Conservation (phyloP, 2,888 invertebrate species). For the Drepana falcataria region DNA sequence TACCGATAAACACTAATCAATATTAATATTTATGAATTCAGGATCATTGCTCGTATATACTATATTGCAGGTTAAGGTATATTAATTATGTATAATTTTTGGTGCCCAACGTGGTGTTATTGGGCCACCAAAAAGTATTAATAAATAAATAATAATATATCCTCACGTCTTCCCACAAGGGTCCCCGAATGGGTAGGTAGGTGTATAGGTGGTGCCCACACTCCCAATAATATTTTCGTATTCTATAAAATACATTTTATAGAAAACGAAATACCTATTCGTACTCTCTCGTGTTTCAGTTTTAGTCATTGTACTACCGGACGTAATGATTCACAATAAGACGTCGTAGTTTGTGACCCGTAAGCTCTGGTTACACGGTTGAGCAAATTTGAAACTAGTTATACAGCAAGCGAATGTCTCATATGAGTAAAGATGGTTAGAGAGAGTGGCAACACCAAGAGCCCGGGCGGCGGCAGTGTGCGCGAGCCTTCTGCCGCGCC, state of each 20-base stretch:
- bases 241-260: not conserved
- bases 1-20: no score
- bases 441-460: constrained; percentile 45
- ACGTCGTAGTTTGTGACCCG: constrained; percentile 29
- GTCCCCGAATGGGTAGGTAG: no score
- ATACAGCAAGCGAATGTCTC: constrained; percentile 6
- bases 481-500: constrained; percentile 62
- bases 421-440: constrained; percentile 27
- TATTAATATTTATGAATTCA: no score
- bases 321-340: constrained; percentile 33
- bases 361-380: constrained; percentile 29
- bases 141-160: no score
- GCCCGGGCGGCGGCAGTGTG: constrained; percentile 74
- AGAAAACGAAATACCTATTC: no score
- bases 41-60: no score
- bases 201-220: no score
- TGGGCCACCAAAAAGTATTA: no score
- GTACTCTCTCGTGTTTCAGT: not conserved
- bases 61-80: no score
- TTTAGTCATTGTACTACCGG: constrained; percentile 6
- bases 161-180: no score
- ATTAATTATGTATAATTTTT: not conserved
- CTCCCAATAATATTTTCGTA: no score
- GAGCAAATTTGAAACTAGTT: constrained; percentile 33
- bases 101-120: constrained; percentile 8